Base-by-base conservation (phyloP, 2,797 vertebrate species). In the Clamator glandarius region DNA sequence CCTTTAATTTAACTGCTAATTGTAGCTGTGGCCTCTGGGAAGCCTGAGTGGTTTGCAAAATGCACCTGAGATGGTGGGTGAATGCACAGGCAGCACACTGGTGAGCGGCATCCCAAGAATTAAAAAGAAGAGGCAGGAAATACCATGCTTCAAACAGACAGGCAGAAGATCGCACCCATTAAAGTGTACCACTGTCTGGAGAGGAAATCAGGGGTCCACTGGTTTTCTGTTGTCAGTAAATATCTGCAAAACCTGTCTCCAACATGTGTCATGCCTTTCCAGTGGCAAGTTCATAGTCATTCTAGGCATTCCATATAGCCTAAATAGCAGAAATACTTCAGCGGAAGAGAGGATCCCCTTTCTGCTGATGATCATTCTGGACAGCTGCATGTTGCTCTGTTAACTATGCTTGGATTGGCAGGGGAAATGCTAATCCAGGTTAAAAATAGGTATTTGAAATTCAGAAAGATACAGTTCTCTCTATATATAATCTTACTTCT, bases 391-490 rank as follows among this genome's bases (percentile, higher is more conserved):
- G 70, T 13, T 1, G 1, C 16, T 69, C 61, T 41, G 24, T 81
- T 74, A 63, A 29, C 17, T 77, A 63, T 68, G 26, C 23, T 80
- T 54, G 46, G 50, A 87, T 46, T 23, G 31, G 44, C 52, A 83
- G 33, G 28, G 20, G 19, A 87, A 57, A 77, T 18, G 17, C 2
- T 78, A 75, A 90, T 68, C 23, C 17, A 39, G 26, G 39, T 35
- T 64, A 73, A 96, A 86, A 92, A 75, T 9, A 78, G 36, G 41
- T 54, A 29, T 39, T 51, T 69, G 62, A 87, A 84, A 89, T 62
- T 81, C 74, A 79, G 80, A 96, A 92, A 89, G 62, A 46, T 90
- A 29, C 7, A 4, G 8, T 62, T 91, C 64, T 86, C 58, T 21
- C 58, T 35, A 31, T 11, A 57, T 57, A 58, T 50, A 29, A 68